Base-by-base conservation (phyloP, 2,888 invertebrate species). In the Sesia bembeciformis region DNA sequence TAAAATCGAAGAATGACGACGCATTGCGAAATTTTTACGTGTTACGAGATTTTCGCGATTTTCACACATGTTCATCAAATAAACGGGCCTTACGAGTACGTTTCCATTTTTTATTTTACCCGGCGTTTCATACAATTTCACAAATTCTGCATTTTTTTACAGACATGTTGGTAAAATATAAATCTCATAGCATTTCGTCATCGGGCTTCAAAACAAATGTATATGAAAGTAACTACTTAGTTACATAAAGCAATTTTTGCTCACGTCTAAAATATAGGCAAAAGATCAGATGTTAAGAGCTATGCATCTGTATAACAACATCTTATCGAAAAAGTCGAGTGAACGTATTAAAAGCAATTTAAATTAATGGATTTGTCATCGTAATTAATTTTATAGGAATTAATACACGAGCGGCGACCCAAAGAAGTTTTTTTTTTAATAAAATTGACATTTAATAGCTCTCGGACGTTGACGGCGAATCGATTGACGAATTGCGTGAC, bases 401-500 rank as follows among this genome's bases (percentile, higher is more conserved):
- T 81, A 87, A 86, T 86, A 83, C 77, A 78, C 86, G 81, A 78
- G 84, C 88, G 88, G 86, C 84, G 73, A 78, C 68, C 76, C 79
- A 72, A 84, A 84, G 85, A 84, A 80, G 74, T 60, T 60, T 60
- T 67, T 76, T 76, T 78, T 78, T 76, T 74, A 73, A 70, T 72
- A 70, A 84, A 87, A 85, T 84, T 85, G 87, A 86, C 87, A 86
- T 82, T 78, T 81, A 87, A 87, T 86, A 75, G 81, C 79, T 72
- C 72, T 67, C 67, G 72, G 76, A 74, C 78, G 79, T 80, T 80
- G 86, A 88, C 83, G 79, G 78, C 69, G 72, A 78, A 86, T 84
- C 85, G 85, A 88, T 88, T 87, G 87, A 89, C 86, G 84, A 88
- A 89, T 84, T 83, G 88, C 87, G 85, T 88, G 87, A 83, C 89